Evolutionary conservation across 2,797 vertebrate genomes (phyloP), one percentile per base, ranked within the genome.

Genomic region (Fistularia commersonii): DNA sequence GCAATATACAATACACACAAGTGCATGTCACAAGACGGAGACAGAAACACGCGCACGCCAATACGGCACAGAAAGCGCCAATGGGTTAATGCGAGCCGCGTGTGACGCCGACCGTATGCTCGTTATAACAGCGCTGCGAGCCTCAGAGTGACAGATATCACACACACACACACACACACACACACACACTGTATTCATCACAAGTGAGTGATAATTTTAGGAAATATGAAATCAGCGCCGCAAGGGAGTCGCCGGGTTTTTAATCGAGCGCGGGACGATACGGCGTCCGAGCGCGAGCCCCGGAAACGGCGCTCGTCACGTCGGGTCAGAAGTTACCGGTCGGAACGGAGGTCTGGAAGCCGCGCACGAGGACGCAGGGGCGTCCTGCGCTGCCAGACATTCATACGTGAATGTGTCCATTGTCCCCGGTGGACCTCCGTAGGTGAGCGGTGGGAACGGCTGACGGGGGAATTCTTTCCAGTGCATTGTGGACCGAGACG

Each of bases 51-150:
- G 62, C 70, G 54, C 38, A 48, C 65, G 58, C 51, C 23, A 45
- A 75, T n/a, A n/a, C n/a, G 44, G 61, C 48, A 49, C 42, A 66
- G 47, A 79, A 72, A 80, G 48, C 58, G 82, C 86, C 80, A 39
- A 62, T 12, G 83, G 86, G 76, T 83, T 82, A 77, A 77, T 85
- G 65, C 77, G 83, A 81, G 76, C 58, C 52, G 66, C 69, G 74
- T 83, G 81, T 84, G 84, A 85, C 48, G 72, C 74, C 84, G 83
- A 84, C 74, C 81, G 66, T 83, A 72, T 79, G 81, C 86, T 88
- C 74, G 57, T 88, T 88, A 88, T 87, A 85, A 85, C 72, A 79
- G 77, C 44, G 83, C 86, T 85, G 61, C 66, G 53, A 85, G 86
- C 86, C 57, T 84, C 50, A 36, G 59, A 81, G 82, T 86, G 86